Base-by-base conservation (phyloP, 2,113 vertebrate genomes). In the Meleagris gallopavo region DNA sequence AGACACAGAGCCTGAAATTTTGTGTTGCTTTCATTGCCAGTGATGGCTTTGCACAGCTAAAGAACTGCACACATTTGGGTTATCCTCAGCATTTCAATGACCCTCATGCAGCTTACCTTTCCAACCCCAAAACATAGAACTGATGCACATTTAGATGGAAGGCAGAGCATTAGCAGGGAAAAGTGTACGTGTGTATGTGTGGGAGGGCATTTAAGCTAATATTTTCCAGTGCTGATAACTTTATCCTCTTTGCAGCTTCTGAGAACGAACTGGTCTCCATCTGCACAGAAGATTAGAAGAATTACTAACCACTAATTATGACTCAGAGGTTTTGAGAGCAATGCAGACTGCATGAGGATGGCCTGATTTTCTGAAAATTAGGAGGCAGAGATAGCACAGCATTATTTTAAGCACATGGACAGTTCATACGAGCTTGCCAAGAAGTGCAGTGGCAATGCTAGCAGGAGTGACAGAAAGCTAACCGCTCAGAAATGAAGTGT, bases 301-400 rank as follows among this genome's bases (percentile, higher is more conserved):
- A 94, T 83, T 84, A 48, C 94, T 95, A 94, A 96, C 95, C 94
- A 93, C 94, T 91, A 97, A 96, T 97, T 97, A 97, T 93, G 91
- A 97, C 88, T 90, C 82, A 36, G 91, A 92, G 87, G 88, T 93
- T 94, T 94, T 92, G 95, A 92, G 86, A 88, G 76, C 83, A 65
- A 94, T 19, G 54, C 80, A 86, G 86, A 87, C 84, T 79, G 77
- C 40, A 77, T 41, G 46, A 90, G 76, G 78, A 65, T 95, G 94
- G 88, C 94, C 91, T 96, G 95, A 86, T 93, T 96, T 95, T 89
- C 70, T 88, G 66, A 95, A 94, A 93, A 91, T 15, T 66, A 83
- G 60, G 27, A 73, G 77, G 93, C 78, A 83, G 91, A 94, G 88
- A 94, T 79, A 95, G 75, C 4, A 0, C 58, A 43, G 25, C 5